Evolutionary conservation across 2,113 vertebrate genomes (phyloP).

Genomic region (Heterotis niloticus): DNA sequence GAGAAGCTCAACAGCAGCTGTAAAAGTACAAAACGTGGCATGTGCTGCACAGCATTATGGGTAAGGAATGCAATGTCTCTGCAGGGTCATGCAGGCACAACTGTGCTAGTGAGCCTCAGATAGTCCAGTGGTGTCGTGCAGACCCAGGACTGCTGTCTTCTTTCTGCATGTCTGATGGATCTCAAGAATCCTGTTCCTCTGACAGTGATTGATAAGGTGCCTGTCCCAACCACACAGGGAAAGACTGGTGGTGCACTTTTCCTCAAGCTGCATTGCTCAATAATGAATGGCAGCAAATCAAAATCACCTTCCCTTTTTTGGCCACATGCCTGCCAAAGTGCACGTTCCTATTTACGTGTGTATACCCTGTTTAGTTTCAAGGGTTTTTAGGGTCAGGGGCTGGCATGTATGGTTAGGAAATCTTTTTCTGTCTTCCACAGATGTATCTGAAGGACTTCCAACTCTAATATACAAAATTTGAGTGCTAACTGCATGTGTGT

Average conservation of each 20-base stretch:
- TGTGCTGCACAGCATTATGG: neutral
- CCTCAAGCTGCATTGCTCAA: slow-evolving; percentile 35
- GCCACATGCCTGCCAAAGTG: slow-evolving; percentile 29
- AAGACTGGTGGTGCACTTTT: slow-evolving; percentile 24
- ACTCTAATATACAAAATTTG: neutral
- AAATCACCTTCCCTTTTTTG: slow-evolving; percentile 34
- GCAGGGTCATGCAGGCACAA: neutral
- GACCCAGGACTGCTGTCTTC: slow-evolving; percentile 19
- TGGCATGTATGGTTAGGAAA: slow-evolving; percentile 32
- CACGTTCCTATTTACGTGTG: slow-evolving; percentile 29
- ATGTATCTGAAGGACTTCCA: slow-evolving; percentile 29
- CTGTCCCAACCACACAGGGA: slow-evolving; percentile 27
- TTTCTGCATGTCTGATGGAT: slow-evolving; percentile 28
- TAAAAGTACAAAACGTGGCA: slow-evolving; percentile 8
- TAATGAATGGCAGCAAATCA: slow-evolving; percentile 40
- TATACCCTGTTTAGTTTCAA: slow-evolving; percentile 26
- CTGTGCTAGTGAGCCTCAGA: neutral
- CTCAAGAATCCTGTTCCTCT: slow-evolving; percentile 34
- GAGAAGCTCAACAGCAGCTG: slow-evolving; percentile 33
- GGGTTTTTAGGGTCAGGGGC: slow-evolving; percentile 32
- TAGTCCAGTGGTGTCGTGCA: slow-evolving; percentile 16
- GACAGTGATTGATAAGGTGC: slow-evolving; percentile 44
- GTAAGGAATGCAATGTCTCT: neutral
- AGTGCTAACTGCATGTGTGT: neutral
- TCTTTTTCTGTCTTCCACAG: slow-evolving; percentile 13